Conservation (phyloP, 37 sponge, comb jelly and placozoan species). For the Chondrilla cf. caribensis region DNA sequence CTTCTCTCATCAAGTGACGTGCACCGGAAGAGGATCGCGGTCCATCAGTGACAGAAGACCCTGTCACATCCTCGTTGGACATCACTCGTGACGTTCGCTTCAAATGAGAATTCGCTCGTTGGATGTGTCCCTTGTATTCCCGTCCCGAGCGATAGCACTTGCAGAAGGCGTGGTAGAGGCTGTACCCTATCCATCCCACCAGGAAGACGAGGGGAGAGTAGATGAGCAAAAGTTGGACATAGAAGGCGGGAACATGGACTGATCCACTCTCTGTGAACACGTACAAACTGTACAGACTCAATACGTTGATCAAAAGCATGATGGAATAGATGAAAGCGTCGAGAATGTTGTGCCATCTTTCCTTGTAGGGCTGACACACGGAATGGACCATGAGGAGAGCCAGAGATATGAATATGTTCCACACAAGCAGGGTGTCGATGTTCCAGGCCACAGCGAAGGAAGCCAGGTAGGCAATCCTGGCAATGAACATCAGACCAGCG, state of each 20-base stretch:
- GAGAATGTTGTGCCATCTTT: slow-evolving; percentile 38
- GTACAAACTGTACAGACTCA: slow-evolving; percentile 50
- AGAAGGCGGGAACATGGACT: neutral
- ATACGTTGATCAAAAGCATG: slow-evolving; percentile 29
- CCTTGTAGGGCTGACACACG: slow-evolving; percentile 56
- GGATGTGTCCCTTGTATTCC: neutral
- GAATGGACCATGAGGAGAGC: slow-evolving; percentile 26
- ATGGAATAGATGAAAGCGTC: slow-evolving; percentile 50
- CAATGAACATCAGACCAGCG: slow-evolving; percentile 64
- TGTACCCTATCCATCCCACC: neutral
- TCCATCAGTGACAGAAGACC: neutral
- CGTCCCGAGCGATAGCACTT: slow-evolving; percentile 12
- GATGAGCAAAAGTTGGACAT: slow-evolving; percentile 35
- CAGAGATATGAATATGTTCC: slow-evolving; percentile 25
- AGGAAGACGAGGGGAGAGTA: slow-evolving; percentile 29
- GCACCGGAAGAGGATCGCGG: neutral
- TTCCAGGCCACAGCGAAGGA: slow-evolving; percentile 39
- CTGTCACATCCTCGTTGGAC: neutral
- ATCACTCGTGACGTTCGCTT: too few relatives aligned
- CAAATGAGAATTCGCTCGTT: neutral
- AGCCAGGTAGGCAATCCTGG: slow-evolving; percentile 41
- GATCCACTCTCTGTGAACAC: neutral
- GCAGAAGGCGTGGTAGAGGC: neutral
- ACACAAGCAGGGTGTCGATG: neutral
- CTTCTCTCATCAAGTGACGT: neutral